Conservation (phyloP, 2,888 invertebrate genomes). For the Taphrorychus bicolor region DNA sequence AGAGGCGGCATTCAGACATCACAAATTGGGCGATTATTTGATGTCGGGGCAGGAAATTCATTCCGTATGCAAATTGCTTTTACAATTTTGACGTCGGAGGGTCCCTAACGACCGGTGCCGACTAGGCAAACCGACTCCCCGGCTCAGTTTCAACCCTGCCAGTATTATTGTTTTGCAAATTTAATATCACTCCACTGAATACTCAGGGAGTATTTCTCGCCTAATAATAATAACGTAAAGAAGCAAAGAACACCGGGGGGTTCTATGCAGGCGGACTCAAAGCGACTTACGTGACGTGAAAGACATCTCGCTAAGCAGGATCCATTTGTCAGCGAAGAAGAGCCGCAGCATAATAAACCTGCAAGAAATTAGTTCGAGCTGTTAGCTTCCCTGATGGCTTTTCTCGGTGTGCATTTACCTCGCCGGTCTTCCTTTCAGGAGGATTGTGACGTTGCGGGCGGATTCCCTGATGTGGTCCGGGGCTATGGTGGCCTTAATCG, state of each 20-base stretch:
- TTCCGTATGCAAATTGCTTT: slow-evolving; percentile 23
- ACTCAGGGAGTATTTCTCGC: not conserved
- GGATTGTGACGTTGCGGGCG: slow-evolving; percentile 73
- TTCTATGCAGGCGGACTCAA: not conserved
- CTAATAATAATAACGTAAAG: not conserved
- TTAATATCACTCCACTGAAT: slow-evolving; percentile 7
- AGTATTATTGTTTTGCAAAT: slow-evolving; percentile 24
- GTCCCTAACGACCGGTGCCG: slow-evolving; percentile 16
- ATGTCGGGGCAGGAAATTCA: slow-evolving; percentile 10
- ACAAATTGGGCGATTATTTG: not conserved
- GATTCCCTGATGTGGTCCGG: slow-evolving; percentile 64
- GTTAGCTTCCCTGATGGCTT: not conserved
- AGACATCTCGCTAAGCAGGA: slow-evolving; percentile 86
- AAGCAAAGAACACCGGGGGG: not conserved
- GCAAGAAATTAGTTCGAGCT: slow-evolving; percentile 5
- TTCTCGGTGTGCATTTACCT: slow-evolving; percentile 25
- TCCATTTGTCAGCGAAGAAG: slow-evolving; percentile 83
- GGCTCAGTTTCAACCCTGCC: not conserved
- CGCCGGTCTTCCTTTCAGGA: slow-evolving; percentile 76
- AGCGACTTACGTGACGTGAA: slow-evolving; percentile 79
- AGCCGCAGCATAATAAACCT: slow-evolving; percentile 78
- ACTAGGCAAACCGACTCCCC: slow-evolving; percentile 17
- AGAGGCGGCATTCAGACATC: not conserved
- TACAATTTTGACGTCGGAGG: slow-evolving; percentile 22
- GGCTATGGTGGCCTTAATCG: slow-evolving; percentile 69